phyloP scores from a whole-genome alignment of 2,888 invertebrate genomes.

The Eustalomyia histrio region DNA sequence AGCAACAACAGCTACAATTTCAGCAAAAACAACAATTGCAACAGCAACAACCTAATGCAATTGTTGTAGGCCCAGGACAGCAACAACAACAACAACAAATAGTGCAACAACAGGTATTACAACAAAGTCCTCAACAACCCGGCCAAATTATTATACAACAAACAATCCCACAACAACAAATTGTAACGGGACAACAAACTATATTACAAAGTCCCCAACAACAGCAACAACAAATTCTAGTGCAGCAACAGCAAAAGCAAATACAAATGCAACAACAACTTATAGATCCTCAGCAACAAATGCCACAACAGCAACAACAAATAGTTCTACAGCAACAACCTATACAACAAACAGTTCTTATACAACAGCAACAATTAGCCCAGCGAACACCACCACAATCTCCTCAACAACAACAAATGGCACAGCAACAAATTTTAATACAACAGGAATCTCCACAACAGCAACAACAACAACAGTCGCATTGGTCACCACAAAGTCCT shows the following conservation, averaged over 20 bases:
- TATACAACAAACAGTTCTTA: slow-evolving; percentile 72
- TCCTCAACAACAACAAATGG: slow-evolving; percentile 76
- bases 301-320: slow-evolving; percentile 76
- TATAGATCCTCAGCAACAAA: slow-evolving; percentile 67
- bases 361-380: slow-evolving; percentile 74
- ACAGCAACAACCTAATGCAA: slow-evolving; percentile 67
- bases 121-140: slow-evolving; percentile 74
- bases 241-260: slow-evolving; percentile 82
- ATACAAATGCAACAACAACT: slow-evolving; percentile 69
- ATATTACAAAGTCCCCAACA: slow-evolving; percentile 42
- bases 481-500: slow-evolving; percentile 79
- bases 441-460: slow-evolving; percentile 80
- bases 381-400: slow-evolving; percentile 72
- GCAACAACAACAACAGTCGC: slow-evolving; percentile 73
- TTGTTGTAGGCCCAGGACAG: slow-evolving; percentile 67
- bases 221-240: slow-evolving; percentile 71
- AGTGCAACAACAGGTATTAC: slow-evolving; percentile 81
- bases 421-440: slow-evolving; percentile 81
- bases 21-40: slow-evolving; percentile 71
- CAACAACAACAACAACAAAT: slow-evolving; percentile 74
- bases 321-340: slow-evolving; percentile 69
- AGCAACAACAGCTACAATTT: slow-evolving; percentile 75
- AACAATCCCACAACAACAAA: slow-evolving; percentile 60
- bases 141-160: slow-evolving; percentile 70
- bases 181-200: slow-evolving; percentile 43